Percentiles rank a stretch among this genome's conserved stretches.
These are phyloP conservation scores for Scleropages formosus DNA, from an alignment of 2,797 vertebrate species.

Conservation along the genomic window DNA sequence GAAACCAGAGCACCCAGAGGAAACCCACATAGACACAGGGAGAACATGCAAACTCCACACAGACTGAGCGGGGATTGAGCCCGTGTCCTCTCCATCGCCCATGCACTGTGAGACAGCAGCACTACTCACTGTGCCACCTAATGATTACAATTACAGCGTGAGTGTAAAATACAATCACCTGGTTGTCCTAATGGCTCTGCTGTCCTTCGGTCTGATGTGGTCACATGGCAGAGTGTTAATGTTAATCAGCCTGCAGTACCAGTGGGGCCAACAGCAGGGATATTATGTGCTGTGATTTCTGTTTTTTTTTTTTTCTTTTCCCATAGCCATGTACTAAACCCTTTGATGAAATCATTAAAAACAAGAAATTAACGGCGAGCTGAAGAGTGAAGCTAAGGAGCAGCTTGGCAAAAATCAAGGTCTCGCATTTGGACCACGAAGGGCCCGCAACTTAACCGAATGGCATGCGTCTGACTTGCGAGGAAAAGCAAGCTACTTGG, in stretches of 20 bases:
- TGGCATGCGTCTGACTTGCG: not conserved
- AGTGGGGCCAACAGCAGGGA: too few species aligned
- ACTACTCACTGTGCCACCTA: too few species aligned
- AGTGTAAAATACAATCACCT: not conserved
- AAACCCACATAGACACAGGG: too few species aligned
- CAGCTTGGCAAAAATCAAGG: too few species aligned
- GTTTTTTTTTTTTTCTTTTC: not conserved
- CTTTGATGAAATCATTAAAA: not conserved
- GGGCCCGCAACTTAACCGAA: not conserved
- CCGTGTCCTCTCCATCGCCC: too few species aligned
- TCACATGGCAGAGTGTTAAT: not conserved
- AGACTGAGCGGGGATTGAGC: too few species aligned
- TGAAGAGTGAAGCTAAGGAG: too few species aligned
- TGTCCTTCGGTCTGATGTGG: not conserved
- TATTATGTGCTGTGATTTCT: not conserved
- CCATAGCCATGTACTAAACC: not conserved
- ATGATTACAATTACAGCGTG: conserved; percentile 9
- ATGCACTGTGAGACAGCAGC: too few species aligned
- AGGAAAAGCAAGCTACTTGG: conserved; percentile 26
- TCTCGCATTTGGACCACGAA: not conserved
- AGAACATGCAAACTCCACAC: too few species aligned
- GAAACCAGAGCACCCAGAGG: too few species aligned
- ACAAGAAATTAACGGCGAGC: too few species aligned
- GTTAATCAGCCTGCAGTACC: not conserved
- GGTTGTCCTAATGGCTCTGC: not conserved